A percentile compares a stretch with the other conserved stretches of the same genome.
These are phyloP conservation scores for Poeciliopsis gracilis DNA, from an alignment of 2,797 vertebrate genomes.

Conservation along the genomic window DNA sequence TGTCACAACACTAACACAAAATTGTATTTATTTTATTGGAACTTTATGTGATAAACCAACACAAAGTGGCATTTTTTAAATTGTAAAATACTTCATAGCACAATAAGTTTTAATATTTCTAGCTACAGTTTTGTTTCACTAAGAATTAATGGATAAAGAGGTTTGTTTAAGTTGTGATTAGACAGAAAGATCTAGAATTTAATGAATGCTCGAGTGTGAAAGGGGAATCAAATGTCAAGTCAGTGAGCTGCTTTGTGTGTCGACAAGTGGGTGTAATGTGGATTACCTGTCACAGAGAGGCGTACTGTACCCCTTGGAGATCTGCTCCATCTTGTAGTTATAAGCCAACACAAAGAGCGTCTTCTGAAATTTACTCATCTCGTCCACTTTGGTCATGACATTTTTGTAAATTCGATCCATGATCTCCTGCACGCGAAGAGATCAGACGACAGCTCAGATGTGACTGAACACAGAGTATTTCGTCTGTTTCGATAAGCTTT, in stretches of 20 bases:
- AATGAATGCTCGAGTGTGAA: constrained; percentile 9
- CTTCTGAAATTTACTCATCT: constrained; percentile 92
- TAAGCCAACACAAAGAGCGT: constrained; percentile 95
- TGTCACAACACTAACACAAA: neutral
- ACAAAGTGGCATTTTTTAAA: neutral
- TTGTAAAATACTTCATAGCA: neutral
- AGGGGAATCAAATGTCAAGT: neutral
- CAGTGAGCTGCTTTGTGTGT: neutral
- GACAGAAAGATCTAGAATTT: constrained; percentile 3
- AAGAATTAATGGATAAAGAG: neutral
- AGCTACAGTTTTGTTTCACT: neutral
- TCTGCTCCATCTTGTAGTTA: constrained; percentile 99
- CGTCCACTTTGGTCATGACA: constrained; percentile 96
- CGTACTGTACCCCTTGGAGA: constrained; percentile 90
- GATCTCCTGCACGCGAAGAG: constrained; percentile 86
- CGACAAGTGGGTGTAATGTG: neutral
- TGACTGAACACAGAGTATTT: neutral
- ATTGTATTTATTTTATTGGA: neutral
- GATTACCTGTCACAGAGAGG: constrained; percentile 92
- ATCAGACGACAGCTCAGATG: neutral
- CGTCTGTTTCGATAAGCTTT: neutral
- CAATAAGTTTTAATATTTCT: neutral
- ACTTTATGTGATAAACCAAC: neutral
- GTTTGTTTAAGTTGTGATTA: constrained; percentile 11
- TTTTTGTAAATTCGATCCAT: constrained; percentile 99